Evolutionary conservation across 2,797 vertebrate genomes (phyloP).

Genomic region (Hybognathus amarus): DNA sequence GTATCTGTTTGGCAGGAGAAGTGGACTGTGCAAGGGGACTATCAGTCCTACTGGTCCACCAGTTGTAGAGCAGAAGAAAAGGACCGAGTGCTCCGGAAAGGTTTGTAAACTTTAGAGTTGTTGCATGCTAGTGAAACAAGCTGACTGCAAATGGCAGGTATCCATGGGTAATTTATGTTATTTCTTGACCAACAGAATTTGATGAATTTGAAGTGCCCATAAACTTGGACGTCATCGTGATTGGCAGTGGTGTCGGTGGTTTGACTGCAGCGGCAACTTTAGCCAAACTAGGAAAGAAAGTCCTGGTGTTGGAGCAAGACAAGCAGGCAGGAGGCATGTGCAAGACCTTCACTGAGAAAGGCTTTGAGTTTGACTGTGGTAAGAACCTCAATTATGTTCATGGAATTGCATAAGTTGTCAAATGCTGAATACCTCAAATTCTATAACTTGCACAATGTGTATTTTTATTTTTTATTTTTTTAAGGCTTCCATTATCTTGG

Average conservation of each 20-base stretch:
- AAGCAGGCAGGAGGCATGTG: constrained; percentile 36
- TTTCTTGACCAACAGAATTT: background rate
- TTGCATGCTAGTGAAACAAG: background rate
- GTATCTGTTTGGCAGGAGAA: constrained; percentile 20
- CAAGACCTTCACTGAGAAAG: constrained; percentile 32
- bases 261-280: constrained; percentile 6
- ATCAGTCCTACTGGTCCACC: background rate
- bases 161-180: background rate
- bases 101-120: background rate
- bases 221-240: constrained; percentile 22
- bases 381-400: background rate
- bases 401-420: rapidly evolving
- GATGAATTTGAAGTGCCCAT: background rate
- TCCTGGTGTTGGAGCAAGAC: constrained; percentile 33
- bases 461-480: too few relatives aligned
- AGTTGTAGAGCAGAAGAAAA: background rate
- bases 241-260: constrained; percentile 29
- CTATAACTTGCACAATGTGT: too few relatives aligned
- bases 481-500: constrained; percentile 19
- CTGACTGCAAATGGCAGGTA: background rate
- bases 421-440: background rate
- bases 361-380: constrained; percentile 37
- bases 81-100: background rate
- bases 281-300: constrained; percentile 34
- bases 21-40: background rate